Evolutionary conservation across 2,113 vertebrate species (phyloP).

Genomic region (Edolisoma coerulescens): DNA sequence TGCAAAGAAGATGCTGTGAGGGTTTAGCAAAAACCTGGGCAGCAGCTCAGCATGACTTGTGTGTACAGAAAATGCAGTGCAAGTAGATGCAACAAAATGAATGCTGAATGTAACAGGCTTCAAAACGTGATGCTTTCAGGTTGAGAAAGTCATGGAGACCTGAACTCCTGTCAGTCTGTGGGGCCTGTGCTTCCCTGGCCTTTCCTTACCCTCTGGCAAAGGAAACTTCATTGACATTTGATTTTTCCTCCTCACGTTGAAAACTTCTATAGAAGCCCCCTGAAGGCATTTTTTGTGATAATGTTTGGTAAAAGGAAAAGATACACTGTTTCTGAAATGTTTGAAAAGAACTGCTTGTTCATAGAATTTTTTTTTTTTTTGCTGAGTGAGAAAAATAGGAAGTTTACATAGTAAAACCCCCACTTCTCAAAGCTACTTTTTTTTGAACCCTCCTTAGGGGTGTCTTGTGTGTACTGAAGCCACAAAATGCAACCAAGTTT

Average conservation of each 20-base stretch:
- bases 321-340: not conserved
- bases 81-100: not conserved
- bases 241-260: not conserved
- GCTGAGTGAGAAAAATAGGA: not conserved
- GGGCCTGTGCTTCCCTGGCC: not conserved
- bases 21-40: not conserved
- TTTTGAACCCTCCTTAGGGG: accelerated
- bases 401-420: not conserved
- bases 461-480: not conserved
- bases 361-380: too few relatives aligned
- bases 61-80: not conserved
- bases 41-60: not conserved
- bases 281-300: not conserved
- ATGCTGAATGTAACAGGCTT: not conserved
- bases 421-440: not conserved
- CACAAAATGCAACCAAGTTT: not conserved
- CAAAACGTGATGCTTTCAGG: not conserved
- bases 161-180: not conserved
- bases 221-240: not conserved
- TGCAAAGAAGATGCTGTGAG: not conserved
- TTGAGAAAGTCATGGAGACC: not conserved
- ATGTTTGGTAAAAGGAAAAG: not conserved
- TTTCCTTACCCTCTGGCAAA: not conserved
- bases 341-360: not conserved
- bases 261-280: not conserved